These are phyloP conservation scores for Atrina japonica DNA, from an alignment of 2,888 invertebrate genomes.

Conservation along the genomic window DNA sequence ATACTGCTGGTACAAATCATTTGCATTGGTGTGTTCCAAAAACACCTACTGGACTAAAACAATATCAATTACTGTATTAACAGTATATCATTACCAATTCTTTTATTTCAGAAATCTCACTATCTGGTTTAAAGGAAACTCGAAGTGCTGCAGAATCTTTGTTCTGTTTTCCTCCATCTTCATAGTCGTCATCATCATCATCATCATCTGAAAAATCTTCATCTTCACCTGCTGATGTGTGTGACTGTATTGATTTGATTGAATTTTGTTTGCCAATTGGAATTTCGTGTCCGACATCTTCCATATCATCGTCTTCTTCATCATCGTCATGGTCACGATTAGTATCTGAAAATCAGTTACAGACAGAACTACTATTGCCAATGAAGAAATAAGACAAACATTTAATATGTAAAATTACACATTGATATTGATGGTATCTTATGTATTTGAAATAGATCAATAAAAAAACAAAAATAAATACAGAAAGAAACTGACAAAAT, in stretches of 20 bases:
- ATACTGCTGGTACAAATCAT: too few species aligned
- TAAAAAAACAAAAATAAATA: background rate
- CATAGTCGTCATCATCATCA: constrained; percentile 44
- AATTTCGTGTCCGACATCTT: constrained; percentile 2
- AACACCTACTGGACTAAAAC: too few species aligned
- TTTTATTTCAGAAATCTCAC: constrained; percentile 60
- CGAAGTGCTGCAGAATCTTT: constrained; percentile 40
- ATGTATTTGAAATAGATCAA: constrained; percentile 1
- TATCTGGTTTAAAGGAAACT: constrained; percentile 61
- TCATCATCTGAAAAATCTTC: constrained; percentile 49
- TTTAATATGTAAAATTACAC: background rate
- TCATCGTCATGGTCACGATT: background rate
- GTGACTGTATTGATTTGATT: constrained; percentile 51
- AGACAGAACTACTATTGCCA: background rate
- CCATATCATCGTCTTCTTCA: constrained; percentile 24
- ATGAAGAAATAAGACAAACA: background rate
- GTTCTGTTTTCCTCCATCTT: constrained; percentile 45
- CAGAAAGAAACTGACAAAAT: background rate
- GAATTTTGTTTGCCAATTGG: constrained; percentile 36
- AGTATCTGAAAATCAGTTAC: background rate
- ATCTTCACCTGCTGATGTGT: constrained; percentile 50
- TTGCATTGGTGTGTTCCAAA: too few species aligned
- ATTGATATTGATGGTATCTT: too few species aligned
- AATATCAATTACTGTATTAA: constrained; percentile 50
- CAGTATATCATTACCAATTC: constrained; percentile 31